phyloP scores from a whole-genome alignment of 1,140 invertebrate species.

The Drosophila pachea region DNA sequence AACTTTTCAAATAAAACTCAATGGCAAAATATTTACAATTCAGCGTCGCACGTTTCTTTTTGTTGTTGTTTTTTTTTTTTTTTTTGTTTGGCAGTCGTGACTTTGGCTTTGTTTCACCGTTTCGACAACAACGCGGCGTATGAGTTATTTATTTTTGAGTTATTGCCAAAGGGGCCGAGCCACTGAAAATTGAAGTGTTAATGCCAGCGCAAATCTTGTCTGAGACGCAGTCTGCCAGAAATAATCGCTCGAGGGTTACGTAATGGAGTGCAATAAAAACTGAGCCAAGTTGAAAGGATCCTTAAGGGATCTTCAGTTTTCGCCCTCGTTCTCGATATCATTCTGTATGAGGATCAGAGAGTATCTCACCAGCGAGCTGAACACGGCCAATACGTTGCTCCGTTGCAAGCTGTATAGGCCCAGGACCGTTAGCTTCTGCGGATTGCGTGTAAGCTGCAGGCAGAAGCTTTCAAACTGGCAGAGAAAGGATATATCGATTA shows the following conservation, averaged over 20 bases:
- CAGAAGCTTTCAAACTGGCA: constrained; percentile 55
- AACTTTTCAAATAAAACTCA: constrained; percentile 77
- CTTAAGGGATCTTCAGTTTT: neutral
- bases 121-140: constrained; percentile 48
- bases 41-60: constrained; percentile 18
- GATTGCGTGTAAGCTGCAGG: constrained; percentile 39
- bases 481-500: neutral
- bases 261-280: too few relatives aligned
- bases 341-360: constrained; percentile 47
- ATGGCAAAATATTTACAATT: constrained; percentile 76
- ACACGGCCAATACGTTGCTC: neutral
- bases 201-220: constrained; percentile 23
- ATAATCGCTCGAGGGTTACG: neutral
- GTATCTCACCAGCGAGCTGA: constrained; percentile 33
- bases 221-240: constrained; percentile 4
- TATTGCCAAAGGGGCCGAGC: constrained; percentile 65
- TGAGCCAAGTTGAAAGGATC: too few relatives aligned
- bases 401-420: constrained; percentile 40
- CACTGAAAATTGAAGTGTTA: constrained; percentile 1
- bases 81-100: constrained; percentile 64
- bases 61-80: too few relatives aligned
- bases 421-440: constrained; percentile 17
- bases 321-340: constrained; percentile 32
- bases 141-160: constrained; percentile 76
- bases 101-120: constrained; percentile 60